Conservation (phyloP, 2,797 vertebrate genomes). For the Lepus oiostolus region DNA sequence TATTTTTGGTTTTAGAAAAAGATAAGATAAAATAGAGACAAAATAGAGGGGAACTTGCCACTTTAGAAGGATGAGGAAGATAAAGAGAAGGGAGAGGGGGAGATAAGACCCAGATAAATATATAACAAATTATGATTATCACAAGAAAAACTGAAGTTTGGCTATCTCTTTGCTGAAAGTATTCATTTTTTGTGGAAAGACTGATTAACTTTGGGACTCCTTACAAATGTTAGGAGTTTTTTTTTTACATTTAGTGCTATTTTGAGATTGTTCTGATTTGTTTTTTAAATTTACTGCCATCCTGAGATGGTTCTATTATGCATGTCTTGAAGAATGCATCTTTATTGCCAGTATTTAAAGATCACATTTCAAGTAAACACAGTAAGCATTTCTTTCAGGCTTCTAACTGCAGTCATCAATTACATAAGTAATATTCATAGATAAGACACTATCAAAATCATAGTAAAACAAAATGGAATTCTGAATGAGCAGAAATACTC, state of each 20-base stretch:
- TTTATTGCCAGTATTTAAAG: constrained; percentile 3
- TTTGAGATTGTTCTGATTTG: constrained; percentile 26
- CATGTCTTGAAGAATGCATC: background rate
- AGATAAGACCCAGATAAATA: constrained; percentile 19
- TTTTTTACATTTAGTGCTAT: constrained; percentile 31
- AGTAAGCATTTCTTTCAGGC: constrained; percentile 71
- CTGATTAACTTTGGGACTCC: constrained; percentile 7
- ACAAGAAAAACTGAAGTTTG: constrained; percentile 14
- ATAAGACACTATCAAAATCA: constrained; percentile 75
- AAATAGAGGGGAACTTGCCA: background rate
- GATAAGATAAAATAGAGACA: background rate
- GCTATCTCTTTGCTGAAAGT: background rate
- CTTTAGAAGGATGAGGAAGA: background rate
- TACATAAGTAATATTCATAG: background rate
- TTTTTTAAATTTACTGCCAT: background rate
- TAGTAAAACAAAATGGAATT: constrained; percentile 26
- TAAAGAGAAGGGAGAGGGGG: background rate
- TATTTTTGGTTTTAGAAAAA: constrained; percentile 8
- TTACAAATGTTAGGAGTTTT: background rate
- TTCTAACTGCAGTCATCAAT: constrained; percentile 64
- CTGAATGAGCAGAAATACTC: background rate
- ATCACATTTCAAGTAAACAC: constrained; percentile 64
- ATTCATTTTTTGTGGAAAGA: background rate
- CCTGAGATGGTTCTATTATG: background rate
- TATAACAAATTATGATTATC: background rate